phyloP scores from a whole-genome alignment of 2,888 invertebrate genomes.

The Zaprionus lineosus region DNA sequence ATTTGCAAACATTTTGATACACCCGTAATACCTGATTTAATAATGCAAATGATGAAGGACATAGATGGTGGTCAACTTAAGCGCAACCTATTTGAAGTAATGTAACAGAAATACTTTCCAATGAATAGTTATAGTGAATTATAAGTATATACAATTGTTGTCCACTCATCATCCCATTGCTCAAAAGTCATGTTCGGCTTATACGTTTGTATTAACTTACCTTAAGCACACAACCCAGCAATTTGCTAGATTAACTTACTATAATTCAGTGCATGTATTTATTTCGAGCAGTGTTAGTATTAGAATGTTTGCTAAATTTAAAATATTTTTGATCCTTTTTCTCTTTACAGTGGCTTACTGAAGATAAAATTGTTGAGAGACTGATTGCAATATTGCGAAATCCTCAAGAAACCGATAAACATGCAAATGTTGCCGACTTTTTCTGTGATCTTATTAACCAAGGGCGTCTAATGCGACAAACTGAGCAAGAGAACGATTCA shows the following conservation, averaged over 20 bases:
- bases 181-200: too few species aligned
- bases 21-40: conserved; percentile 96
- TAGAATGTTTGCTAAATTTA: too few species aligned
- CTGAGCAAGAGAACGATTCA: conserved; percentile 84
- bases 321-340: conserved; percentile 36
- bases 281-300: too few species aligned
- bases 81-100: conserved; percentile 88
- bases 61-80: conserved; percentile 90
- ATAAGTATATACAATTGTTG: too few species aligned
- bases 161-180: too few species aligned
- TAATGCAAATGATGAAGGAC: conserved; percentile 92
- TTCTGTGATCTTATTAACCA: conserved; percentile 92
- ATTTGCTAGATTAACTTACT: too few species aligned
- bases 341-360: conserved; percentile 92
- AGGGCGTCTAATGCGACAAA: conserved; percentile 85
- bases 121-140: background rate
- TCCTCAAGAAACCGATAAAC: conserved; percentile 88
- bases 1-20: conserved; percentile 95
- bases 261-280: too few species aligned
- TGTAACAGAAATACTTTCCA: background rate
- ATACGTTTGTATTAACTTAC: too few species aligned
- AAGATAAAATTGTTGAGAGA: conserved; percentile 92
- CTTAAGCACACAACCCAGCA: too few species aligned
- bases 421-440: conserved; percentile 93
- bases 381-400: conserved; percentile 87